Percentiles rank a stretch among this genome's conserved stretches.
Conservation (phyloP, 2,888 invertebrate genomes). For the Lasioglossum malachurum region DNA sequence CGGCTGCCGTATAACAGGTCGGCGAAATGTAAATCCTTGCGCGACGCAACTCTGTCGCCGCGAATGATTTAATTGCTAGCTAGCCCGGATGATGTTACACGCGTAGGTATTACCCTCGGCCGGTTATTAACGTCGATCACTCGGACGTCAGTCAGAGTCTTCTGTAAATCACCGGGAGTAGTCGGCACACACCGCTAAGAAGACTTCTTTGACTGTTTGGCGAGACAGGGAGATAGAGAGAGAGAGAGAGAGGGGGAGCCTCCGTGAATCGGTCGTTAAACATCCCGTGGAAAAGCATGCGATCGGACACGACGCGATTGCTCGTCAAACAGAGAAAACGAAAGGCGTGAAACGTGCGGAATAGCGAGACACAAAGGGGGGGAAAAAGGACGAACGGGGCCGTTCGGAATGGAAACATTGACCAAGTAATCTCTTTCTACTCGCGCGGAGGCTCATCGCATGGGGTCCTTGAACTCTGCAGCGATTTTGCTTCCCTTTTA, state of each 20-base stretch:
- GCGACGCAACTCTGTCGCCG: neutral
- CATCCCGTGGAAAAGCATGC: neutral
- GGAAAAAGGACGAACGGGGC: neutral
- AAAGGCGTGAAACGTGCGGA: neutral
- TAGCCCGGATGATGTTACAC: neutral
- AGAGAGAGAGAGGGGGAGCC: too few relatives aligned
- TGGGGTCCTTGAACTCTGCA: neutral
- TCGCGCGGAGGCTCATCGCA: neutral
- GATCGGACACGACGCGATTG: neutral
- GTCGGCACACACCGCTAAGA: neutral
- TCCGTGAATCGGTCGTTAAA: neutral
- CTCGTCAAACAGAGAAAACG: neutral
- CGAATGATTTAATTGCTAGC: neutral
- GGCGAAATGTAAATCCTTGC: constrained; percentile 45
- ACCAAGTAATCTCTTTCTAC: neutral
- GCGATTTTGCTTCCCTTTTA: neutral
- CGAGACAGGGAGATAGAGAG: neutral
- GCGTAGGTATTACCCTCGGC: neutral
- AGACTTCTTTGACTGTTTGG: neutral
- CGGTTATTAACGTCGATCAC: constrained; percentile 1
- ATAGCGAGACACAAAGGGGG: neutral
- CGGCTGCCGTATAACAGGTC: constrained; percentile 15
- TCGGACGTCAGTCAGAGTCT: neutral
- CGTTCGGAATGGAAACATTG: constrained; percentile 1
- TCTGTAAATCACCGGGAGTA: neutral